Conservation (phyloP, 2,888 invertebrate genomes). For the Alloscopus bannaensis region DNA sequence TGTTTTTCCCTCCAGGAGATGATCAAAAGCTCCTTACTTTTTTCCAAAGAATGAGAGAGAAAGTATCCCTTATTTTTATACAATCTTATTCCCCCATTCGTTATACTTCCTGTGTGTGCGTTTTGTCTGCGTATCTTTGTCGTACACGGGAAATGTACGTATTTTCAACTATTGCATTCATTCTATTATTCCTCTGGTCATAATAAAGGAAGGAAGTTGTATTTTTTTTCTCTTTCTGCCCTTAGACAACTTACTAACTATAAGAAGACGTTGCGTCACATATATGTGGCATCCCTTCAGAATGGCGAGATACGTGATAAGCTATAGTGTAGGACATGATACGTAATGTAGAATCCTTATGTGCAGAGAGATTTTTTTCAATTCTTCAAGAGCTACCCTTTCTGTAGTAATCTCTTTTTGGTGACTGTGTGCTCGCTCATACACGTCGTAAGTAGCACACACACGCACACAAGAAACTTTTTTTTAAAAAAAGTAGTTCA, state of each 20-base stretch:
- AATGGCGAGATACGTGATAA: too few species aligned
- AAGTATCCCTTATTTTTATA: conserved; percentile 16
- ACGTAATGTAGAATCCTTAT: too few species aligned
- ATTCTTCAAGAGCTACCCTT: conserved; percentile 12
- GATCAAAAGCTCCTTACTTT: conserved; percentile 37
- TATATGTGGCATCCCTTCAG: too few species aligned
- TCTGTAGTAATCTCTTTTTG: conserved; percentile 12
- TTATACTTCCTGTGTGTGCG: not conserved
- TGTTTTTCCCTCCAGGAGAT: conserved; percentile 15
- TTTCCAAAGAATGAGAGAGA: not conserved
- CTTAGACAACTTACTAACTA: too few species aligned
- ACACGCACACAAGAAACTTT: not conserved
- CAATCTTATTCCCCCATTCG: too few species aligned
- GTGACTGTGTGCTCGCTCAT: not conserved
- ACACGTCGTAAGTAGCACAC: not conserved
- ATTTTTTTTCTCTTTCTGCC: conserved; percentile 26
- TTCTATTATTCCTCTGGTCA: not conserved
- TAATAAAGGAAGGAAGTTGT: conserved; percentile 48
- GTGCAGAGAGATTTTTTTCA: conserved; percentile 2
- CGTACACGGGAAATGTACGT: too few species aligned
- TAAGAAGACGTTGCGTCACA: too few species aligned
- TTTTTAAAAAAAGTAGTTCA: too few species aligned
- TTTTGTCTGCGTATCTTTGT: too few species aligned
- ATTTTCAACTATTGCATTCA: too few species aligned
- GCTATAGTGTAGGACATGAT: too few species aligned